These are phyloP conservation scores for Epinephelus fuscoguttatus DNA, from an alignment of 2,113 vertebrate species.

Conservation along the genomic window DNA sequence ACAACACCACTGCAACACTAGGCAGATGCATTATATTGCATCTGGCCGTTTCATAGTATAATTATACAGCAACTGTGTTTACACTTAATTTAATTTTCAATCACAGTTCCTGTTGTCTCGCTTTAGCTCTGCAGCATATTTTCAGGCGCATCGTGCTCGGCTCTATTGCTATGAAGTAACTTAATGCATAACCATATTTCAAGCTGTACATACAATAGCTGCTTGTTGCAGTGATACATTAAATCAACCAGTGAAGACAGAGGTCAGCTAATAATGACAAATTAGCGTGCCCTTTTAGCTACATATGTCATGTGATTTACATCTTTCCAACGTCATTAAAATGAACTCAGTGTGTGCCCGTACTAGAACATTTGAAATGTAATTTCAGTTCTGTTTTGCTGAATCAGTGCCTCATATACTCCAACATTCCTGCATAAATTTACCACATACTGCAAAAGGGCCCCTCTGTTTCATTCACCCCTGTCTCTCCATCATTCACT, in stretches of 20 bases:
- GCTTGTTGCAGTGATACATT: neutral
- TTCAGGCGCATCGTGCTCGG: neutral
- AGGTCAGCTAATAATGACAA: neutral
- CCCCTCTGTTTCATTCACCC: neutral
- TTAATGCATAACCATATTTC: neutral
- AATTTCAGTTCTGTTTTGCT: neutral
- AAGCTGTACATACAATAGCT: neutral
- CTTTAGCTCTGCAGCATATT: rapidly evolving
- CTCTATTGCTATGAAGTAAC: neutral
- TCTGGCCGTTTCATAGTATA: neutral
- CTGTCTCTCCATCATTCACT: neutral
- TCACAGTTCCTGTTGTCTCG: neutral
- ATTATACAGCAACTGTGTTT: neutral
- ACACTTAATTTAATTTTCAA: neutral
- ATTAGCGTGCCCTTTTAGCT: neutral
- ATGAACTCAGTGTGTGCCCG: neutral
- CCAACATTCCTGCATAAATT: neutral
- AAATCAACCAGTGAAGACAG: neutral
- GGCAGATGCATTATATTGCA: neutral
- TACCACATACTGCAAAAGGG: neutral
- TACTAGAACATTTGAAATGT: neutral
- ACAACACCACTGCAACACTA: neutral
- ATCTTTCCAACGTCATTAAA: neutral
- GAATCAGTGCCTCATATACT: neutral
- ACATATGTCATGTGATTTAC: neutral